Percentiles rank a stretch among this genome's conserved stretches.
phyloP scores from a whole-genome alignment of 2,797 vertebrate genomes.

The Propithecus deckenii region DNA sequence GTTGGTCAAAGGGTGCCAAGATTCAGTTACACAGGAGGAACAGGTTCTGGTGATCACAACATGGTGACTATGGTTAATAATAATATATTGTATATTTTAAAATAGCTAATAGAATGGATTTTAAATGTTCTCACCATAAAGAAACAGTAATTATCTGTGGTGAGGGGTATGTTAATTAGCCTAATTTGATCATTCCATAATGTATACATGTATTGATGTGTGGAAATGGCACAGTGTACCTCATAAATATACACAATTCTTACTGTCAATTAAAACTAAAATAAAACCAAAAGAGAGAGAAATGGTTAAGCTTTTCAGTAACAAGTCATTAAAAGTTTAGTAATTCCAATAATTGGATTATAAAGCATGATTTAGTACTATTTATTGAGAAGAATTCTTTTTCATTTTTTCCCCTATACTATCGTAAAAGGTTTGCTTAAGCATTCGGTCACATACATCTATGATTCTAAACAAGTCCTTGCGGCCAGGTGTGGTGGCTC shows the following conservation, averaged over 20 bases:
- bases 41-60: not conserved
- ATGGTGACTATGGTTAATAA: not conserved
- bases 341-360: not conserved
- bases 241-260: not conserved
- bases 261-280: not conserved
- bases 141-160: not conserved
- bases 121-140: not conserved
- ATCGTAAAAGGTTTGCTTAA: constrained; percentile 22
- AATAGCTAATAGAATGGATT: not conserved
- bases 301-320: not conserved
- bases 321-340: not conserved
- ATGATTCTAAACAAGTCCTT: constrained; percentile 26
- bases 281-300: not conserved
- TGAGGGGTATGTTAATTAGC: not conserved
- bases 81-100: not conserved
- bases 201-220: not conserved
- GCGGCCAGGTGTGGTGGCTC: no score
- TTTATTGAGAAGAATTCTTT: not conserved
- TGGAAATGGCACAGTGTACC: not conserved
- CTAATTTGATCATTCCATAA: not conserved
- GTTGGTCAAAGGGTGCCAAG: not conserved
- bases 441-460: constrained; percentile 1
- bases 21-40: not conserved
- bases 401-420: not conserved
- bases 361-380: constrained; percentile 21